Conservation (phyloP, 2,888 invertebrate genomes). For the Philereme vetulata region DNA sequence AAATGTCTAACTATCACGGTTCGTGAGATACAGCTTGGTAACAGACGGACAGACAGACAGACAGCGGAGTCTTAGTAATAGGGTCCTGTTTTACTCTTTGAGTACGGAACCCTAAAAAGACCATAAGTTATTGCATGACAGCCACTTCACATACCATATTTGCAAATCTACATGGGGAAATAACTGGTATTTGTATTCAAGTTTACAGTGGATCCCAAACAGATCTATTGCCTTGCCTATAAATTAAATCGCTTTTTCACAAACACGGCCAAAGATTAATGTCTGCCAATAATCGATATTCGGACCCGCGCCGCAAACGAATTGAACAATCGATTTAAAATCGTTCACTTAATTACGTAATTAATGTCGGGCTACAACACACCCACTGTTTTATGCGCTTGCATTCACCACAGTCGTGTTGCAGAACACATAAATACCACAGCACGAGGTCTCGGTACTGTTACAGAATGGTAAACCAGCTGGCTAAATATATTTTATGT, state of each 20-base stretch:
- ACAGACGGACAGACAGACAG: too few relatives aligned
- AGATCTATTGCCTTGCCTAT: neutral
- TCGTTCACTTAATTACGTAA: slow-evolving; percentile 72
- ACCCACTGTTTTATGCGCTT: slow-evolving; percentile 46
- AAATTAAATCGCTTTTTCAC: slow-evolving; percentile 6
- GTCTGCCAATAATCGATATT: slow-evolving; percentile 35
- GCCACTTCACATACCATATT: too few relatives aligned
- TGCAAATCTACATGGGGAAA: too few relatives aligned
- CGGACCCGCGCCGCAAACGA: slow-evolving; percentile 63
- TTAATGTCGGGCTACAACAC: slow-evolving; percentile 61
- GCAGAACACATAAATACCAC: slow-evolving; percentile 57
- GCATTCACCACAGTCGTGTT: slow-evolving; percentile 29
- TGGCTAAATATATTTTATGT: neutral
- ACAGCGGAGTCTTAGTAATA: too few relatives aligned
- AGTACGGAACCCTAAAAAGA: too few relatives aligned
- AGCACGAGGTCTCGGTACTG: slow-evolving; percentile 40
- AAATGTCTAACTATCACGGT: too few relatives aligned
- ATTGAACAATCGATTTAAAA: slow-evolving; percentile 72
- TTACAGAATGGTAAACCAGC: slow-evolving; percentile 5
- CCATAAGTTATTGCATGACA: too few relatives aligned
- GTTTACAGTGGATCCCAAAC: too few relatives aligned
- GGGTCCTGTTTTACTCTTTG: too few relatives aligned
- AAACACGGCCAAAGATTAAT: slow-evolving; percentile 48
- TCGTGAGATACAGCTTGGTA: too few relatives aligned
- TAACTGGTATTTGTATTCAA: too few relatives aligned